Conservation (phyloP, 2,888 invertebrate species). For the Allacma fusca region DNA sequence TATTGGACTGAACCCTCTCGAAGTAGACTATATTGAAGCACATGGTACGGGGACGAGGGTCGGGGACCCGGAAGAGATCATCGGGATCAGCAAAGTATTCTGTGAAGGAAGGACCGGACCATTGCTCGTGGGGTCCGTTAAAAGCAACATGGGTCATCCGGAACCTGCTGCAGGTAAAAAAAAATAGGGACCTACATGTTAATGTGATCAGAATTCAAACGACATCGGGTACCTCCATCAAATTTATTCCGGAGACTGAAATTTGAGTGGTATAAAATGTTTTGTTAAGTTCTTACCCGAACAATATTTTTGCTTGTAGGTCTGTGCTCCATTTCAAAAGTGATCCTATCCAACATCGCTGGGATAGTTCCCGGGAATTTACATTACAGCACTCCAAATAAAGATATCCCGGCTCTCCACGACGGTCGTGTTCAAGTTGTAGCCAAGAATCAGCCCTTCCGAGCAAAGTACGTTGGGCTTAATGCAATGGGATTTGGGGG, state of each 20-base stretch:
- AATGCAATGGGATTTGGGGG: constrained; percentile 99
- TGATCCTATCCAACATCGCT: constrained; percentile 65
- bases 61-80: too few species aligned
- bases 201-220: too few species aligned
- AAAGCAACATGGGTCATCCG: constrained; percentile 93
- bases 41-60: too few species aligned
- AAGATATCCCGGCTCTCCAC: constrained; percentile 81
- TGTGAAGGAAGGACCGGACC: constrained; percentile 67
- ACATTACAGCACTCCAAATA: constrained; percentile 85
- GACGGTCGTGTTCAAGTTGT: constrained; percentile 26
- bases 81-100: too few species aligned
- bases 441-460: constrained; percentile 70
- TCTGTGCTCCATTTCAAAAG: constrained; percentile 82
- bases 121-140: constrained; percentile 91
- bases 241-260: too few species aligned
- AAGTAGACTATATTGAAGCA: too few species aligned
- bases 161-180: constrained; percentile 64
- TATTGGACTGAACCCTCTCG: too few species aligned
- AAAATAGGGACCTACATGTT: too few species aligned
- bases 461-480: constrained; percentile 88
- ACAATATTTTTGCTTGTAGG: constrained; percentile 65
- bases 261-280: too few species aligned
- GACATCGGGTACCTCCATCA: too few species aligned
- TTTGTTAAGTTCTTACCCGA: too few species aligned
- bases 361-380: constrained; percentile 87